These are phyloP conservation scores for Rhagonycha fulva DNA, from an alignment of 2,888 invertebrate species.

Conservation along the genomic window DNA sequence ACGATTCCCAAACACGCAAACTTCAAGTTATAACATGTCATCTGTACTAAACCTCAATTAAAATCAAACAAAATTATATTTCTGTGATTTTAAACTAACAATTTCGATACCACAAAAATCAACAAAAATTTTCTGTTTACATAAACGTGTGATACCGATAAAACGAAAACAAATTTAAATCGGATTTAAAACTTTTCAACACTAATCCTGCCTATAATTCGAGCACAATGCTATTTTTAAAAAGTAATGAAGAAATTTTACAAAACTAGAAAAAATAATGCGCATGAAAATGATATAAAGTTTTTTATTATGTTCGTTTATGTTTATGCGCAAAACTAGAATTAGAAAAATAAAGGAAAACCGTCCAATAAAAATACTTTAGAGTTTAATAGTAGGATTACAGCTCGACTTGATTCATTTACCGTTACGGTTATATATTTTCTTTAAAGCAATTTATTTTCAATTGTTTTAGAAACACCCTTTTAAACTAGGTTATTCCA, in stretches of 20 bases:
- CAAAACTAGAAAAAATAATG: background rate
- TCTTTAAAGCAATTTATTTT: background rate
- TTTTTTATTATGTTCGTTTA: background rate
- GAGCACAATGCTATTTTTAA: background rate
- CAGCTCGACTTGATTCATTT: background rate
- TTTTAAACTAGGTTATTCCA: background rate
- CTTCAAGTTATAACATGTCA: conserved; percentile 19
- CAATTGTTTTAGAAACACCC: background rate
- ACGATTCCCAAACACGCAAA: conserved; percentile 23
- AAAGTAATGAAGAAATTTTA: background rate
- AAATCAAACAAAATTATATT: conserved; percentile 16
- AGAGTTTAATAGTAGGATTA: background rate
- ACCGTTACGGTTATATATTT: background rate
- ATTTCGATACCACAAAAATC: background rate
- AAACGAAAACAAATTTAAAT: background rate
- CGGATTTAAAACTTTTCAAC: background rate
- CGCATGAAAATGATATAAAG: background rate
- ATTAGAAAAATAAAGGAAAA: background rate
- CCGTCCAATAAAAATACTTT: background rate
- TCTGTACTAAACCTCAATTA: conserved; percentile 16
- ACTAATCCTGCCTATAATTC: background rate
- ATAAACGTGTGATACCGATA: background rate
- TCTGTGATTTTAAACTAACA: conserved; percentile 2
- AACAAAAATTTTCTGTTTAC: background rate
- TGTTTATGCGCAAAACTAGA: background rate